Evolutionary conservation across 2,113 vertebrate species (phyloP).

Genomic region (Cottus gobio): DNA sequence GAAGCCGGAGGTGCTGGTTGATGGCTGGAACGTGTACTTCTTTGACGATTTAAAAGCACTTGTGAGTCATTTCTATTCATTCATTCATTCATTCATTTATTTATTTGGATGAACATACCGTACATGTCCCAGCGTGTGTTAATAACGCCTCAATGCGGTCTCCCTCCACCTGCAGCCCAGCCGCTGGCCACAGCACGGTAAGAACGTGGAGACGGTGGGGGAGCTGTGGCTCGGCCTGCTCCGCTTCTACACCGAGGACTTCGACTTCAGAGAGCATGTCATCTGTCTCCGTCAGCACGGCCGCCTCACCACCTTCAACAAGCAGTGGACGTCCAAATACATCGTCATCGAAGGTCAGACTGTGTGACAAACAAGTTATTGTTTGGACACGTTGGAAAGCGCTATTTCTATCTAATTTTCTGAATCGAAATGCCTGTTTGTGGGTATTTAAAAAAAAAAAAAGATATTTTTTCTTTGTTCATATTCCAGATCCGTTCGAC

Average conservation of each 20-base stretch:
- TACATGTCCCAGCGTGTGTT: no score
- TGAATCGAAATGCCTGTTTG: not conserved
- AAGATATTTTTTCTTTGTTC: not conserved
- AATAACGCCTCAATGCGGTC: not conserved
- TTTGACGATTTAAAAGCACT: conserved; percentile 89
- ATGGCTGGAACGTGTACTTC: conserved; percentile 96
- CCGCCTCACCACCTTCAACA: conserved; percentile 96
- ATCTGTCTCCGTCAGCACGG: conserved; percentile 90
- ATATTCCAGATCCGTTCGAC: conserved; percentile 92
- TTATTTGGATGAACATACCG: no score
- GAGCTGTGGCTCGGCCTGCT: conserved; percentile 94
- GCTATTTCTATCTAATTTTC: not conserved
- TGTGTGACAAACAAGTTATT: not conserved
- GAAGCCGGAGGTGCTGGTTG: conserved; percentile 91
- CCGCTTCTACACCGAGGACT: conserved; percentile 94
- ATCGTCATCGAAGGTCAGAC: conserved; percentile 95
- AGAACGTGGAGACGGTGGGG: conserved; percentile 91
- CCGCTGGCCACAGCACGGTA: conserved; percentile 87
- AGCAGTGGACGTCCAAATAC: conserved; percentile 97
- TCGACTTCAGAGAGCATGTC: conserved; percentile 96
- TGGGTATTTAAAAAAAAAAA: not conserved
- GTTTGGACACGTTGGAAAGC: not conserved
- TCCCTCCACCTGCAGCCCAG: conserved; percentile 75
- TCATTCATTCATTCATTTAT: no score
- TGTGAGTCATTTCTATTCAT: conserved; percentile 58